Evolutionary conservation across 2,113 vertebrate species (phyloP).

Genomic region (Collichthys lucidus): DNA sequence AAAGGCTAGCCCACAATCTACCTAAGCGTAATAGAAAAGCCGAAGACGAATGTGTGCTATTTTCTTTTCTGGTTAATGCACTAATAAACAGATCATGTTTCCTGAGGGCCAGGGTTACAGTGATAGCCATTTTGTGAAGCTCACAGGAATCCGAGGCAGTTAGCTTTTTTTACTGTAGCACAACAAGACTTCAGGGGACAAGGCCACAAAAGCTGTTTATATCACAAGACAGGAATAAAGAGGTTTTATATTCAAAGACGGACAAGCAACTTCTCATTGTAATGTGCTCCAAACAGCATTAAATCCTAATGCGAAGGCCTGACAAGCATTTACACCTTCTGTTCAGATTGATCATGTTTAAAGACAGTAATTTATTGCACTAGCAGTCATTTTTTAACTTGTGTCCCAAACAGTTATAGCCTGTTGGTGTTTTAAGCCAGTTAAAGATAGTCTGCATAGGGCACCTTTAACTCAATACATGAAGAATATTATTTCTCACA

Average conservation of each 20-base stretch:
- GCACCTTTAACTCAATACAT: background rate
- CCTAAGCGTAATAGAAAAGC: conserved; percentile 8
- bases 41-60: conserved; percentile 26
- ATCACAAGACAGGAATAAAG: conserved; percentile 44
- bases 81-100: conserved; percentile 1
- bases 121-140: conserved; percentile 34
- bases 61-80: background rate
- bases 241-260: conserved; percentile 43
- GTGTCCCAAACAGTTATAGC: background rate
- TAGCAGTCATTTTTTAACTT: conserved; percentile 16
- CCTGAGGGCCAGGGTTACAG: background rate
- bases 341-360: conserved; percentile 25
- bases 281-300: conserved; percentile 34
- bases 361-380: conserved; percentile 28
- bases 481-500: conserved; percentile 11
- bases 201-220: conserved; percentile 39
- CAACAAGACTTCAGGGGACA: conserved; percentile 41
- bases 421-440: background rate
- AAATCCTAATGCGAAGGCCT: conserved; percentile 34
- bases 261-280: conserved; percentile 38
- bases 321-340: conserved; percentile 30
- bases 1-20: background rate
- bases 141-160: background rate
- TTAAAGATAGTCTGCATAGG: background rate
- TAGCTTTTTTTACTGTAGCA: conserved; percentile 39